Base-by-base conservation (phyloP, 2,113 vertebrate species). In the Poecilia latipinna region DNA sequence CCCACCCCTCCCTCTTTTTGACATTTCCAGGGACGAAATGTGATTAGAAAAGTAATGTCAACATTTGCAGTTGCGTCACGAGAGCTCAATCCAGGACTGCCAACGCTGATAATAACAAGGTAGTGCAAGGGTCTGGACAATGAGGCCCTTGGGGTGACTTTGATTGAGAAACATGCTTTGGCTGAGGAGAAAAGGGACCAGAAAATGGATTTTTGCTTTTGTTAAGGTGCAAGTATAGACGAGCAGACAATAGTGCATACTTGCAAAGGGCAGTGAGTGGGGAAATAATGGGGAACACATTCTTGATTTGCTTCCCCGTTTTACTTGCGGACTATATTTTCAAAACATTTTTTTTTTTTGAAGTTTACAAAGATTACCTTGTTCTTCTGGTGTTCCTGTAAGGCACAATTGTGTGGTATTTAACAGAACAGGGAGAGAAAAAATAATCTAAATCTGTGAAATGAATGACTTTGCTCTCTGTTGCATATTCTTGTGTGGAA, bases 21-120 rank as follows among this genome's bases (percentile, higher is more conserved):
- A 83, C 84, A 90, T 92, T 90, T 82, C 39, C 76, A 71, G 73
- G 37, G 71, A 77, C 68, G 70, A 68, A 79, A 86, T 86, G 82
- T 88, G 85, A 91, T 92, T 91, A 88, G 84, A 88, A 83, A 88
- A 44, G 72, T 61, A 87, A 84, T 77, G 80, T 85, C 76, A 86
- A 82, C 90, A 90, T 88, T 90, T 92, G 90, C 82, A 74, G 84
- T 65, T 32, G 77, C 82, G 73, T 82, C 87, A 89, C 87, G 77
- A 54, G 72, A 83, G 85, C 66, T 68, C 82, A 68, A 74, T 89
- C 61, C 24, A 61, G 65, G 64, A 78, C 76, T 71, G 65, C 74
- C 80, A 72, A 84, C 77, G 86, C 84, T 84, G 89, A 82, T 91
- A 85, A 89, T 92, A 92, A 90, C 91, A 88, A 87, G 86, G 81